Conservation (phyloP, 2,113 vertebrate species). For the Silurus meridionalis region DNA sequence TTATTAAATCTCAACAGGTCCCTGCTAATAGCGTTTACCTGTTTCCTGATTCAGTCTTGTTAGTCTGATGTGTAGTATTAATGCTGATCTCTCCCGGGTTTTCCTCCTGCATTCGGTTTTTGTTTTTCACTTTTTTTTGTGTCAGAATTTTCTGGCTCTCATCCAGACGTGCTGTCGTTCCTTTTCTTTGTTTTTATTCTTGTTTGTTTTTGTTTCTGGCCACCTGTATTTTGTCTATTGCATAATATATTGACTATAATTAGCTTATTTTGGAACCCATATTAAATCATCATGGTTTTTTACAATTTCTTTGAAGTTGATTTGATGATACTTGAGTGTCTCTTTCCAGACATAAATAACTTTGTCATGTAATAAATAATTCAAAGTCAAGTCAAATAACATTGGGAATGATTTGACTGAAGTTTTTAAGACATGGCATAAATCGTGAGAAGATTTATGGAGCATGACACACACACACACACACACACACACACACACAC, state of each 20-base stretch:
- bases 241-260: background rate
- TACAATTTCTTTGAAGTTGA: background rate
- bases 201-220: background rate
- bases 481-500: too few relatives aligned
- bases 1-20: background rate
- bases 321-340: background rate
- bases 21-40: background rate
- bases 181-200: background rate
- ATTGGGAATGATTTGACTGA: conserved; percentile 1
- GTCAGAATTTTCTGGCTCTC: background rate
- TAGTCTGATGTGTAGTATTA: background rate
- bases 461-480: background rate
- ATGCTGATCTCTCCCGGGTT: background rate
- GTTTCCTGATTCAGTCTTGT: background rate
- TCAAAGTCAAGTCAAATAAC: background rate
- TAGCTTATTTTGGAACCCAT: background rate
- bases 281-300: background rate
- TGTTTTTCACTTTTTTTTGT: background rate
- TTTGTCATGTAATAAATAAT: conserved; percentile 21
- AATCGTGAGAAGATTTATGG: background rate
- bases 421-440: background rate
- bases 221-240: background rate
- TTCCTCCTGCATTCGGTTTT: background rate
- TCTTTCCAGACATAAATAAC: conserved; percentile 12
- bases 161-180: background rate